Evolutionary conservation across 2,113 vertebrate species (phyloP).

Genomic region (Pseudorasbora parva): DNA sequence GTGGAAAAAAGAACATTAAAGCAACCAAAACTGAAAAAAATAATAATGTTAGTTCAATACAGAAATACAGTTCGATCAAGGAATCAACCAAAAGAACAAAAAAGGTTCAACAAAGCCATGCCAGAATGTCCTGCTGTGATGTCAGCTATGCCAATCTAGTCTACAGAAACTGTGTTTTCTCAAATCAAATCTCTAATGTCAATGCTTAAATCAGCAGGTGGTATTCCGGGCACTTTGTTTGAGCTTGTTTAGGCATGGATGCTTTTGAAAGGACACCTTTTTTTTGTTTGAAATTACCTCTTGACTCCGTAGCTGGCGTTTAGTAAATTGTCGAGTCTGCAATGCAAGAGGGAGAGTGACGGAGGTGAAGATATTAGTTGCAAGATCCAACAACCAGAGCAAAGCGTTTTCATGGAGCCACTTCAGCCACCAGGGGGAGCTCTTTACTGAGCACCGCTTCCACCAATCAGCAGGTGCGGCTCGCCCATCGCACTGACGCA

Average conservation of each 20-base stretch:
- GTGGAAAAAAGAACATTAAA: conserved; percentile 83
- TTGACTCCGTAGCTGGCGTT: conserved; percentile 98
- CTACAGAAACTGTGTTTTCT: conserved; percentile 19
- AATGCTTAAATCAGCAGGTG: conserved; percentile 74
- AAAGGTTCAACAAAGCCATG: conserved; percentile 81
- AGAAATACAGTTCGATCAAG: conserved; percentile 72
- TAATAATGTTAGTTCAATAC: conserved; percentile 80
- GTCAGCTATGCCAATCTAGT: neutral
- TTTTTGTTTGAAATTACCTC: conserved; percentile 86
- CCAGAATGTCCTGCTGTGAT: conserved; percentile 80
- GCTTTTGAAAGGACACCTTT: conserved; percentile 78
- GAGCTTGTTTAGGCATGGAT: conserved; percentile 77
- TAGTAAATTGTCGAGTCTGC: conserved; percentile 98
- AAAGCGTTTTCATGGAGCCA: conserved; percentile 74
- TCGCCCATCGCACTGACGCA: conserved; percentile 31
- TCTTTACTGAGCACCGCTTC: conserved; percentile 61
- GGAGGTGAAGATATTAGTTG: conserved; percentile 82
- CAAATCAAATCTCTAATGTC: conserved; percentile 62
- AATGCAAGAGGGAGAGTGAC: conserved; percentile 82
- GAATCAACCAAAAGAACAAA: conserved; percentile 74
- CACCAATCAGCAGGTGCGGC: conserved; percentile 61
- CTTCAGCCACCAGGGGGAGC: conserved; percentile 78
- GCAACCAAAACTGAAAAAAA: conserved; percentile 77
- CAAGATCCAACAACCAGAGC: conserved; percentile 71
- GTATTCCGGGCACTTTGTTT: conserved; percentile 82